Percentiles rank a stretch among this genome's conserved stretches.
These are phyloP conservation scores for Atherinomorus stipes DNA, from an alignment of 2,113 vertebrate species.

Conservation along the genomic window DNA sequence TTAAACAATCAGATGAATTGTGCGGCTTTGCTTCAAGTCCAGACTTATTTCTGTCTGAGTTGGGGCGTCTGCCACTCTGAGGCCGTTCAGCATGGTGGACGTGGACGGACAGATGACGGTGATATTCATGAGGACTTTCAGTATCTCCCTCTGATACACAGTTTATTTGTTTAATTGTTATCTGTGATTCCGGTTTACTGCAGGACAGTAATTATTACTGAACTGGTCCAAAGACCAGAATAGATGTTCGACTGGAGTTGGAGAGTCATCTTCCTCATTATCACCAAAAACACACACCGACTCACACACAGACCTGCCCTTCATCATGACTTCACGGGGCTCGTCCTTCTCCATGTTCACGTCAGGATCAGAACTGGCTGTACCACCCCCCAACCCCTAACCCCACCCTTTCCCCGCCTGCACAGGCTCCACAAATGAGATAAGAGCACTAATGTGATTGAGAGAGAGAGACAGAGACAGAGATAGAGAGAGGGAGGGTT, in stretches of 20 bases:
- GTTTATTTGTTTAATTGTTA: background rate
- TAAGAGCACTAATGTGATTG: conserved; percentile 86
- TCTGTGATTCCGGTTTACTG: background rate
- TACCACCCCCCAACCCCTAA: background rate
- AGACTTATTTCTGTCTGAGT: background rate
- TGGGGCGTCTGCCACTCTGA: background rate
- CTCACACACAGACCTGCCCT: conserved; percentile 31
- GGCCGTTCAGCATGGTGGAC: background rate
- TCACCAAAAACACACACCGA: too few species aligned
- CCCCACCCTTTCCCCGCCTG: conserved; percentile 35
- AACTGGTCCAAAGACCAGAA: too few species aligned
- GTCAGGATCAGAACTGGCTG: conserved; percentile 65
- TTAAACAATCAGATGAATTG: fast-evolving
- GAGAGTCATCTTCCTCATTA: too few species aligned
- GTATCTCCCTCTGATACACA: background rate
- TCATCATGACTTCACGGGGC: conserved; percentile 60
- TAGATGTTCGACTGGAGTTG: background rate
- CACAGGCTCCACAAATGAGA: conserved; percentile 80
- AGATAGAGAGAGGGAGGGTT: conserved; percentile 57
- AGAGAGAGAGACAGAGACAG: conserved; percentile 58
- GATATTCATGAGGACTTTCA: background rate
- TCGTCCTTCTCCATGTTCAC: conserved; percentile 73
- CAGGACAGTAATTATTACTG: background rate
- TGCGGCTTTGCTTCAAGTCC: background rate
- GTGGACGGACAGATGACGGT: background rate